phyloP scores from a whole-genome alignment of 2,888 invertebrate genomes.

The Agonopterix heracliana region DNA sequence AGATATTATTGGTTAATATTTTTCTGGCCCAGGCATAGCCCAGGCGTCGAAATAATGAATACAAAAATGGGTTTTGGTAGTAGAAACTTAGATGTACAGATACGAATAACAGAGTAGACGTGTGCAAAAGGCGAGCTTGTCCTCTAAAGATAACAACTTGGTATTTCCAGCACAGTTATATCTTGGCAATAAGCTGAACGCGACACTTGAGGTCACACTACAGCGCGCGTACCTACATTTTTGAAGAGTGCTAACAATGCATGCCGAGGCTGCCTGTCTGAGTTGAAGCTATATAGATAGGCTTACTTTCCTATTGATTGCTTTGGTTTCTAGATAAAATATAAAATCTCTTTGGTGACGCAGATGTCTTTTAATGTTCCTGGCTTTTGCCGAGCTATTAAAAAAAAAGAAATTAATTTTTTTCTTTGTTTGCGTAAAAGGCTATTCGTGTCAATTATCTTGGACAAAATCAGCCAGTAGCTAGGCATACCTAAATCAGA shows the following conservation, averaged over 20 bases:
- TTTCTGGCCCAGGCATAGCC: too few relatives aligned
- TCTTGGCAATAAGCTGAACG: background rate
- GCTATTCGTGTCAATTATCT: too few relatives aligned
- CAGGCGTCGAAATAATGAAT: too few relatives aligned
- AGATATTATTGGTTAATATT: too few relatives aligned
- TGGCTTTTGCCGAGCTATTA: background rate
- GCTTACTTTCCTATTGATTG: too few relatives aligned
- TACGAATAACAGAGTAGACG: too few relatives aligned
- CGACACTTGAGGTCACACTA: conserved; percentile 19
- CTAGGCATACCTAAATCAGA: too few relatives aligned
- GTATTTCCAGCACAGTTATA: background rate
- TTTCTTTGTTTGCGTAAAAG: too few relatives aligned
- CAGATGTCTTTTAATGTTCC: background rate
- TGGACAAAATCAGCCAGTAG: too few relatives aligned
- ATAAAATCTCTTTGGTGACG: background rate
- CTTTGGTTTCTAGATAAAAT: too few relatives aligned
- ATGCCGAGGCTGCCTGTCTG: background rate
- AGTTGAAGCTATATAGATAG: background rate
- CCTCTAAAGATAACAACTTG: background rate
- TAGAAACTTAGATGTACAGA: too few relatives aligned
- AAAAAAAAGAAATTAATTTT: background rate
- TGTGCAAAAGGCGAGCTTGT: background rate
- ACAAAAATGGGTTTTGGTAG: too few relatives aligned
- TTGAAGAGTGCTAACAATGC: conserved; percentile 24
- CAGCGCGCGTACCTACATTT: conserved; percentile 29